A percentile compares a stretch with the other conserved stretches of the same genome.
Evolutionary conservation across 2,797 vertebrate species (phyloP).

Genomic region (Meriones psammophilus): DNA sequence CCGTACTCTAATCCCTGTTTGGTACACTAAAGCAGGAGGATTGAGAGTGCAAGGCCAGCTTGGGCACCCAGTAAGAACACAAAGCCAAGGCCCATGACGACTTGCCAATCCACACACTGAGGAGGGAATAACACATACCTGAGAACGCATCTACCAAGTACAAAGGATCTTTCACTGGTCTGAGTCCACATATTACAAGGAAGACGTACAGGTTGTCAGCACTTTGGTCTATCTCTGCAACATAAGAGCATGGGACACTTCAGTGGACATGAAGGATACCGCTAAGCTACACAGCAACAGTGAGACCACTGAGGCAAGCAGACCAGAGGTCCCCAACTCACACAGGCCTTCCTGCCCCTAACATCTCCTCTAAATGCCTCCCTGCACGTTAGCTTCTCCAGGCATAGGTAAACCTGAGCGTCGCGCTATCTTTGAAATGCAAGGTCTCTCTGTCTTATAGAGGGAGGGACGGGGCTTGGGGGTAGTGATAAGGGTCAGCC

Average conservation of each 20-base stretch:
- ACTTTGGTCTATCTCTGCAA: constrained; percentile 89
- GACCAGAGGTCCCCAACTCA: background rate
- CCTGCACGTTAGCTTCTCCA: background rate
- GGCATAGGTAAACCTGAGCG: accelerated
- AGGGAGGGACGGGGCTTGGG: too few species aligned
- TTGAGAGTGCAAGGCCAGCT: too few species aligned
- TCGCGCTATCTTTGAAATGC: too few species aligned
- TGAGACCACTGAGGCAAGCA: accelerated
- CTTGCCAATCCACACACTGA: accelerated
- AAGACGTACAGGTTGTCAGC: constrained; percentile 89
- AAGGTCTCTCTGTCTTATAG: too few species aligned
- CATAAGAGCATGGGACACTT: background rate
- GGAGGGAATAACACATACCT: constrained; percentile 86
- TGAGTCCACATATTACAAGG: constrained; percentile 95
- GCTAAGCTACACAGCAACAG: accelerated
- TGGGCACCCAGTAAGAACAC: too few species aligned
- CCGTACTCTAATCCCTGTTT: background rate
- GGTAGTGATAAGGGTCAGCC: background rate
- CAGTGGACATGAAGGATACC: accelerated
- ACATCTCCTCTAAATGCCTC: accelerated
- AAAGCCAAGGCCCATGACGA: accelerated
- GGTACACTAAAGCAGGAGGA: background rate
- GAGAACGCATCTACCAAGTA: constrained; percentile 93
- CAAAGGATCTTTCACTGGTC: constrained; percentile 96
- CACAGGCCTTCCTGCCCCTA: background rate